phyloP scores from a whole-genome alignment of 2,888 invertebrate genomes.

The Galerucella pusilla region DNA sequence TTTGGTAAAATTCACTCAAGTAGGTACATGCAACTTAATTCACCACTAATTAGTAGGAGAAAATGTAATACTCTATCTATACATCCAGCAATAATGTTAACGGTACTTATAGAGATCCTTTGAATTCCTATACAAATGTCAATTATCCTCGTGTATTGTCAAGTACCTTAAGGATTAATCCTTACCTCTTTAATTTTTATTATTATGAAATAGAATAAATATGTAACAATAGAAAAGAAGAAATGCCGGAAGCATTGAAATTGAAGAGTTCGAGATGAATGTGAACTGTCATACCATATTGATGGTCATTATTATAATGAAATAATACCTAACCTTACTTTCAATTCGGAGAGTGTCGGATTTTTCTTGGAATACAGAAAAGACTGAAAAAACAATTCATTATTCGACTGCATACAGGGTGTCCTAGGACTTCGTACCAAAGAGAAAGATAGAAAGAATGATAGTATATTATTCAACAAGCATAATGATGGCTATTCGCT shows the following conservation, averaged over 20 bases:
- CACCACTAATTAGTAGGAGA: no score
- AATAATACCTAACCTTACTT: neutral
- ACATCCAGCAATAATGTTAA: neutral
- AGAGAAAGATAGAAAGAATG: no score
- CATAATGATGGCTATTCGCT: no score
- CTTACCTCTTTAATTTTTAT: slow-evolving; percentile 1
- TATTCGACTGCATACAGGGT: no score
- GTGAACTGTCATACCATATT: neutral
- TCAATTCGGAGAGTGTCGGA: neutral
- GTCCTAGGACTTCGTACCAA: no score
- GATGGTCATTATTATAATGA: neutral
- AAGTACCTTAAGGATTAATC: neutral
- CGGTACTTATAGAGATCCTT: neutral
- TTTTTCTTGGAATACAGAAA: neutral
- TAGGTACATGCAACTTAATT: no score
- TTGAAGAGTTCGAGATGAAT: neutral
- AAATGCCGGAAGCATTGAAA: neutral
- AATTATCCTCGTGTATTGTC: neutral
- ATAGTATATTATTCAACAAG: no score
- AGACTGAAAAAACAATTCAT: no score
- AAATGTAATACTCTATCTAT: neutral
- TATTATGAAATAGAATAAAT: neutral
- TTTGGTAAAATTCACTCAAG: slow-evolving; percentile 18
- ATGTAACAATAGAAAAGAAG: neutral
- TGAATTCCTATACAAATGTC: neutral